These are phyloP conservation scores for Eclectus roratus DNA, from an alignment of 2,113 vertebrate species.

Conservation along the genomic window DNA sequence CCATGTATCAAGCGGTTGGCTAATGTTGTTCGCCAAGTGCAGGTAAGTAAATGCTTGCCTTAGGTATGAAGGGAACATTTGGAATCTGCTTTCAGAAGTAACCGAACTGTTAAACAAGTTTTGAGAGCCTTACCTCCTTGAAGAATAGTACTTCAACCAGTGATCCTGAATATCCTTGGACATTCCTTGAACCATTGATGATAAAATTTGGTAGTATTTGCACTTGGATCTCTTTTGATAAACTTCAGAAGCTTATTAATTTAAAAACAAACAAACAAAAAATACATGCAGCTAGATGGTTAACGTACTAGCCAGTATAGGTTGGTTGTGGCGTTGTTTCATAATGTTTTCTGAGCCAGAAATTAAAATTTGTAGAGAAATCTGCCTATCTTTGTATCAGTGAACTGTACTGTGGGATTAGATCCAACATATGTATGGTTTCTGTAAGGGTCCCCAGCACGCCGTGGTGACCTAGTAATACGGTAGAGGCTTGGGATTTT, in stretches of 20 bases:
- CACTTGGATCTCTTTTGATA: background rate
- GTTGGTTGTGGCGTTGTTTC: background rate
- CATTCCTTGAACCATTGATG: background rate
- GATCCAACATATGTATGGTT: background rate
- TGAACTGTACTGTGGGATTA: background rate
- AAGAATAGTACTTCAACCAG: background rate
- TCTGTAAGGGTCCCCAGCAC: background rate
- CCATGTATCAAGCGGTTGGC: conserved; percentile 93
- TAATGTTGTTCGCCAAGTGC: conserved; percentile 96
- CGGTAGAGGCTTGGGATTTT: background rate
- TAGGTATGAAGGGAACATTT: background rate
- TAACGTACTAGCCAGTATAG: background rate
- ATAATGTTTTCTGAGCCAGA: background rate
- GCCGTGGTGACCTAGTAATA: background rate
- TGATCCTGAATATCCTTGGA: background rate
- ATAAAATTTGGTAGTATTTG: background rate
- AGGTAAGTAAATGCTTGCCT: conserved; percentile 72
- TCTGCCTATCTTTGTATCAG: background rate
- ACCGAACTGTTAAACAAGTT: background rate
- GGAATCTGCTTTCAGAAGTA: background rate
- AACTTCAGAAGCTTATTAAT: background rate
- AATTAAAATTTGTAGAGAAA: background rate
- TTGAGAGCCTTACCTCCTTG: background rate
- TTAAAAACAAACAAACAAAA: background rate
- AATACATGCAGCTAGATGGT: background rate